A percentile compares a stretch with the other conserved stretches of the same genome.
Conservation (phyloP, 23 tunicate species). For the Phallusia fumigata region DNA sequence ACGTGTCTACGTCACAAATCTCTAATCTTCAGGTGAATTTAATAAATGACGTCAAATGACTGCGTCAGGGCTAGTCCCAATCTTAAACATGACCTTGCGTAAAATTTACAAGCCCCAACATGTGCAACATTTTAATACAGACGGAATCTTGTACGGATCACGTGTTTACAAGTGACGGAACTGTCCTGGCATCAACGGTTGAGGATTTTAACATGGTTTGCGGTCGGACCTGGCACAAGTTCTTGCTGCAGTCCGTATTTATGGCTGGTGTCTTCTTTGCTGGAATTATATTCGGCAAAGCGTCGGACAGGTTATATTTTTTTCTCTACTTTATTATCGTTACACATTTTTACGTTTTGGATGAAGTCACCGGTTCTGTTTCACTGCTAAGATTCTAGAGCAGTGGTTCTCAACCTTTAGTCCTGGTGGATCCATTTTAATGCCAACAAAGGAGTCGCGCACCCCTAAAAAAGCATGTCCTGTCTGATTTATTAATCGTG, state of each 20-base stretch:
- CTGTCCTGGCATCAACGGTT: slow-evolving; percentile 7
- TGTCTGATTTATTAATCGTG: too few relatives aligned
- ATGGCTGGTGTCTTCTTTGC: slow-evolving; percentile 32
- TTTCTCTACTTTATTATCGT: too few relatives aligned
- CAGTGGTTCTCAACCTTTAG: too few relatives aligned
- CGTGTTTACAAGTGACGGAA: background rate
- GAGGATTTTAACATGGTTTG: slow-evolving; percentile 29
- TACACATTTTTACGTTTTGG: too few relatives aligned
- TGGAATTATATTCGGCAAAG: slow-evolving; percentile 29
- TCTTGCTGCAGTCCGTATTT: slow-evolving; percentile 32
- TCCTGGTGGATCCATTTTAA: too few relatives aligned
- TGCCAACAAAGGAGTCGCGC: too few relatives aligned
- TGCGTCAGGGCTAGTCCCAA: background rate
- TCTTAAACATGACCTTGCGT: too few relatives aligned
- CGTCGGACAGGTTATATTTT: slow-evolving; percentile 24
- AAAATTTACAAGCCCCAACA: background rate
- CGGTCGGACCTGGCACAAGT: slow-evolving; percentile 12
- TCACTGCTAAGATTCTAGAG: too few relatives aligned
- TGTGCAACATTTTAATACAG: background rate
- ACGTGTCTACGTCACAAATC: background rate
- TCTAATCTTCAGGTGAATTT: background rate
- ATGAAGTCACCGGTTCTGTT: too few relatives aligned
- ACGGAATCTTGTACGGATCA: background rate
- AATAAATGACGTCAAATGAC: background rate
- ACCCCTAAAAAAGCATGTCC: too few relatives aligned